phyloP scores from a whole-genome alignment of 2,888 invertebrate genomes.

The Lithosia quadra region DNA sequence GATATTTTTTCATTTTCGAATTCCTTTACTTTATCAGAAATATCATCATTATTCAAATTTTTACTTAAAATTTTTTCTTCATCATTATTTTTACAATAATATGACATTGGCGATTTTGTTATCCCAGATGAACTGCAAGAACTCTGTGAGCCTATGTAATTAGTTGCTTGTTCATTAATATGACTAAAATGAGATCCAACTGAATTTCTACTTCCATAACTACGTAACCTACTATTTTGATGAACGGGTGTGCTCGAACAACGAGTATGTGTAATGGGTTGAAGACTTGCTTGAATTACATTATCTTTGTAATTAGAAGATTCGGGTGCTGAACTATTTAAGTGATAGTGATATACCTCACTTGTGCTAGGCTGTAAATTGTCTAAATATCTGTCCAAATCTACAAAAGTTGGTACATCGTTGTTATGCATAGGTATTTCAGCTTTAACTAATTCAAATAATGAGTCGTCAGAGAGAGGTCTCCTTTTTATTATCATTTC shows the following conservation, averaged over 20 bases:
- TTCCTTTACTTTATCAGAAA: conserved; percentile 81
- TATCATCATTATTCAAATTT: conserved; percentile 76
- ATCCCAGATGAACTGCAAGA: conserved; percentile 73
- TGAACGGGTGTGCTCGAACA: conserved; percentile 77
- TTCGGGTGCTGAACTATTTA: conserved; percentile 57
- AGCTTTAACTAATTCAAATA: conserved; percentile 89
- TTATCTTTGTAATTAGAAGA: conserved; percentile 64
- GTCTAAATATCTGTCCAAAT: conserved; percentile 90
- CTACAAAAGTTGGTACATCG: conserved; percentile 85
- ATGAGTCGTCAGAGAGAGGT: conserved; percentile 91
- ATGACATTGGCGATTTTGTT: conserved; percentile 78
- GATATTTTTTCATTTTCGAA: conserved; percentile 78
- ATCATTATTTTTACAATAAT: conserved; percentile 79
- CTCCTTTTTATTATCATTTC: conserved; percentile 89
- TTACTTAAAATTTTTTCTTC: conserved; percentile 75
- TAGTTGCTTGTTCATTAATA: conserved; percentile 65
- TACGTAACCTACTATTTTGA: conserved; percentile 55
- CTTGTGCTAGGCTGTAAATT: conserved; percentile 86
- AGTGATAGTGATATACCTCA: conserved; percentile 46
- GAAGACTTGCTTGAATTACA: conserved; percentile 55
- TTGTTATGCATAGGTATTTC: conserved; percentile 81
- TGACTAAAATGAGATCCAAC: conserved; percentile 58
- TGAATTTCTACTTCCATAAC: conserved; percentile 52
- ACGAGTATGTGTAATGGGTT: conserved; percentile 60
- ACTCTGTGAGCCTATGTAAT: conserved; percentile 74